These are phyloP conservation scores for Helleia helle DNA, from an alignment of 2,888 invertebrate species.

Conservation along the genomic window DNA sequence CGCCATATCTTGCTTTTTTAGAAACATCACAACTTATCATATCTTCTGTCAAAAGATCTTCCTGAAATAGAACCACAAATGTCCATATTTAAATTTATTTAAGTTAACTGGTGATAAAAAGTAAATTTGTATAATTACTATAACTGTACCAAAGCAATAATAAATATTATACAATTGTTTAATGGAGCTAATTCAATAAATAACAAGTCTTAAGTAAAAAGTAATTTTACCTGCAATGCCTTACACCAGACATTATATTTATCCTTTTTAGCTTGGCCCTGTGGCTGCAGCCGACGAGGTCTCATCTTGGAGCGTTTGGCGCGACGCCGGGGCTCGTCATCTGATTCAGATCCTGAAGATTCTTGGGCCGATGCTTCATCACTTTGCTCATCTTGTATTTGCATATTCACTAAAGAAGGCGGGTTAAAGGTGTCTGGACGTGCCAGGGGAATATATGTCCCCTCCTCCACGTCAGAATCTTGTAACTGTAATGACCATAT, in stretches of 20 bases:
- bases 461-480: slow-evolving; percentile 68
- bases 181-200: too few species aligned
- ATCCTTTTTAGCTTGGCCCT: slow-evolving; percentile 65
- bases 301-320: slow-evolving; percentile 71
- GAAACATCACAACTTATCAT: slow-evolving; percentile 85
- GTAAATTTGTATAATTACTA: too few species aligned
- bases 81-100: too few species aligned
- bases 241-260: slow-evolving; percentile 87
- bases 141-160: too few species aligned
- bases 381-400: slow-evolving; percentile 75
- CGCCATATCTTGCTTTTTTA: slow-evolving; percentile 77
- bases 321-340: slow-evolving; percentile 66
- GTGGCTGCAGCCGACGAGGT: slow-evolving; percentile 37
- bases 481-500: slow-evolving; percentile 44
- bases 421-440: slow-evolving; percentile 71
- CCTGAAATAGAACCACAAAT: slow-evolving; percentile 64
- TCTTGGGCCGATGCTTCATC: slow-evolving; percentile 69
- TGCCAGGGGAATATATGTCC: slow-evolving; percentile 72
- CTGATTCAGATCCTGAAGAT: slow-evolving; percentile 73
- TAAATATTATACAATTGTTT: too few species aligned
- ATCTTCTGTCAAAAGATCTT: slow-evolving; percentile 85
- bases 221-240: slow-evolving; percentile 52
- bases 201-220: neutral
- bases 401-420: slow-evolving; percentile 62
- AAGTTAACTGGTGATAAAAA: too few species aligned